Percentiles rank a stretch among this genome's conserved stretches.
Evolutionary conservation across 2,113 vertebrate genomes (phyloP).

Genomic region (Pedetes capensis): DNA sequence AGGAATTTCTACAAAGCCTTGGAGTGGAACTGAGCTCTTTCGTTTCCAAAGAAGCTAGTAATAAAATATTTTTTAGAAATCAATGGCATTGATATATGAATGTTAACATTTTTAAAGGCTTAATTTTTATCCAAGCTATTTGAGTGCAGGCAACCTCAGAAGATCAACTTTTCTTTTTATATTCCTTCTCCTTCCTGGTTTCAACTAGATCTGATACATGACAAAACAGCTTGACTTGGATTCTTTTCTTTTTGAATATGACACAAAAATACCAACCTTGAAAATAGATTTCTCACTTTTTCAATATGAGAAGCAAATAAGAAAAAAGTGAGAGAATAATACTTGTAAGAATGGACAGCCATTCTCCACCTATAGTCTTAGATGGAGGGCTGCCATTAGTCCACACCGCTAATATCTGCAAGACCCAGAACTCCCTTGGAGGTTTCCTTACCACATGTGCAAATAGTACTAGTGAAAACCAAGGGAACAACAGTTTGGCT

Average conservation of each 20-base stretch:
- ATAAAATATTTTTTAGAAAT: constrained; percentile 1
- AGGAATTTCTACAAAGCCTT: constrained; percentile 53
- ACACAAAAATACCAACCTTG: constrained; percentile 2
- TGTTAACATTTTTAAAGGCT: constrained; percentile 42
- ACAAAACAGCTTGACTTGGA: constrained; percentile 48
- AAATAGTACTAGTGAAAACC: neutral
- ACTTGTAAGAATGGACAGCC: neutral
- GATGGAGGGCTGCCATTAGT: neutral
- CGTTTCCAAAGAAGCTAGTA: neutral
- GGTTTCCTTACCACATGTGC: fast-evolving
- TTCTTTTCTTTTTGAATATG: neutral
- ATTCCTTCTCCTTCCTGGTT: constrained; percentile 33
- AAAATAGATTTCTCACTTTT: constrained; percentile 23
- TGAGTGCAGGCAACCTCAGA: constrained; percentile 25
- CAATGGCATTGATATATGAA: constrained; percentile 16
- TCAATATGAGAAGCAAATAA: neutral
- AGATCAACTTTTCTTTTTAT: constrained; percentile 63
- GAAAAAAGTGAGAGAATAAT: neutral
- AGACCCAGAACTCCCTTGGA: neutral
- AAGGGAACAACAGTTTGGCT: neutral
- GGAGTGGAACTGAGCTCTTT: constrained; percentile 1
- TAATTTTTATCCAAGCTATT: constrained; percentile 51
- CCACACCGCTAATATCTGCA: neutral
- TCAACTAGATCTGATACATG: neutral
- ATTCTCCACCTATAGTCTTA: neutral